Base-by-base conservation (phyloP, 2,888 invertebrate genomes). In the Azorinus chamasolen region DNA sequence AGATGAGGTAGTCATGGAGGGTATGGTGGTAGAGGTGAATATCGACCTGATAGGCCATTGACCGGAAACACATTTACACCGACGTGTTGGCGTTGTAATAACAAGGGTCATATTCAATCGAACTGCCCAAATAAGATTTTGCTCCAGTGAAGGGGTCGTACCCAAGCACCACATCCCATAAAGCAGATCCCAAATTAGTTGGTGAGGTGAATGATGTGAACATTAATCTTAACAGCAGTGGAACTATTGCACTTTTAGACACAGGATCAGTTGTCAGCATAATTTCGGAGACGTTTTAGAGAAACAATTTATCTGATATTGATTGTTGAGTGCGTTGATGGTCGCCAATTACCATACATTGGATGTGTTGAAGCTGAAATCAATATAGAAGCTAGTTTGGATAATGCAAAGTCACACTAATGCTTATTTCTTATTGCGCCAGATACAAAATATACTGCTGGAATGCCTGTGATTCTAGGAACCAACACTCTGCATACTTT, bases 271-370 rank as follows among this genome's bases (percentile, higher is more conserved):
- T 64, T 45, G 77, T 80, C 1, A 68, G 69, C 20, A 41, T 69
- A 18, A 41, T 80, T 20, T 54, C 64, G 4, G 27, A 61, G n/a
- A 41, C 57, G 18, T 77, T 64, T 45, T 73, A 70, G 27, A 20
- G 61, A 10, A 12, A 69, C 8, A 16, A 77, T 37, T 46, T 80
- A 16, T 1, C 14, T 6, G 1, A 73, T 1, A 10, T 59, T 24
- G 37, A 32, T 62, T 8, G 62, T 77, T 37, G 74, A 77, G 54
- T 81, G 74, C 61, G 81, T 77, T 18, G 81, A 73, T 55, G 77
- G 81, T 18, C 48, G 59, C 25, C 37, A 50, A n/a, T n/a, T n/a
- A n/a, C n/a, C n/a, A n/a, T n/a, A n/a, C n/a, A n/a, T n/a, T n/a
- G n/a, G n/a, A n/a, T 4, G 37, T 77, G 61, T 77, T 22, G 65